Percentiles rank a stretch among this genome's conserved stretches.
phyloP scores from a whole-genome alignment of 2,888 invertebrate species.

The Tipula confusa region DNA sequence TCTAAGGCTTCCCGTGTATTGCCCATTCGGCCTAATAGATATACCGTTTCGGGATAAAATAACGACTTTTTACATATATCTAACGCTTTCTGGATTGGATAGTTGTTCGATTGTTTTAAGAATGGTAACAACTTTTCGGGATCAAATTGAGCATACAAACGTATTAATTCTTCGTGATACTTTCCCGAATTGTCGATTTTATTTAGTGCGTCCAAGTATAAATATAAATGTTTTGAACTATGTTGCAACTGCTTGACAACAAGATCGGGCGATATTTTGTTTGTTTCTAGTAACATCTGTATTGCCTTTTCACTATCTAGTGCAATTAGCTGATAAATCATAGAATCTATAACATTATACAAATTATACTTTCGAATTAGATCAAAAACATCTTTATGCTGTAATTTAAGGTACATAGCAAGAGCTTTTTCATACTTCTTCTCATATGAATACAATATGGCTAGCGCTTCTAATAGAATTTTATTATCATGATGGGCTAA shows the following conservation, averaged over 20 bases:
- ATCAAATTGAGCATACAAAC: slow-evolving; percentile 85
- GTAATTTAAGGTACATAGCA: slow-evolving; percentile 80
- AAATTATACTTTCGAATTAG: slow-evolving; percentile 80
- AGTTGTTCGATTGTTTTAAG: slow-evolving; percentile 82
- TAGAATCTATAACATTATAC: slow-evolving; percentile 76
- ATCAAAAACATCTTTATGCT: slow-evolving; percentile 86
- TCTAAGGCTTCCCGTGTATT: slow-evolving; percentile 85
- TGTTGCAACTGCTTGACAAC: slow-evolving; percentile 76
- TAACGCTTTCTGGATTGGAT: slow-evolving; percentile 88
- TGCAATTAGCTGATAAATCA: slow-evolving; percentile 84
- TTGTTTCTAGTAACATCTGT: slow-evolving; percentile 71
- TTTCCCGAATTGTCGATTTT: slow-evolving; percentile 72
- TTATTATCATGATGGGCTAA: slow-evolving; percentile 69
- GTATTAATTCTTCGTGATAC: slow-evolving; percentile 82
- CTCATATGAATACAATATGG: slow-evolving; percentile 81
- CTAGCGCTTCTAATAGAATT: slow-evolving; percentile 78
- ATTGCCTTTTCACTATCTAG: slow-evolving; percentile 80
- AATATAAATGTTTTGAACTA: slow-evolving; percentile 68
- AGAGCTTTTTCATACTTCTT: slow-evolving; percentile 88
- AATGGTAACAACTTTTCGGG: slow-evolving; percentile 81
- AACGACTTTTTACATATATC: slow-evolving; percentile 77
- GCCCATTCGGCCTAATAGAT: slow-evolving; percentile 83
- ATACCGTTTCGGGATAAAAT: slow-evolving; percentile 90
- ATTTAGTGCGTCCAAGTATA: slow-evolving; percentile 85
- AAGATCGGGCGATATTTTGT: slow-evolving; percentile 67